Evolutionary conservation across 2,888 invertebrate species (phyloP).

Genomic region (Erebia palarica): DNA sequence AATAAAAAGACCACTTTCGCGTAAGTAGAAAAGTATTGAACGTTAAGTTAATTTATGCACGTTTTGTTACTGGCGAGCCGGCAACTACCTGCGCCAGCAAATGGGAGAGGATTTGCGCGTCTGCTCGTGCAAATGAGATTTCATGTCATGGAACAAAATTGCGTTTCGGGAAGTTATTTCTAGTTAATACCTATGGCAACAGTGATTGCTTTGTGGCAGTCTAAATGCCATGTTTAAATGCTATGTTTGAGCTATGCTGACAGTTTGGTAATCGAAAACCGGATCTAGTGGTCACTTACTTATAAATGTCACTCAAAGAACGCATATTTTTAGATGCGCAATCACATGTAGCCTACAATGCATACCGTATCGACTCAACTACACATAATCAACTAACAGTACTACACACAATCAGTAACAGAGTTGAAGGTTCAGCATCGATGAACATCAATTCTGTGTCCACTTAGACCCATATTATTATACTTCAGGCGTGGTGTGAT

Average conservation of each 20-base stretch:
- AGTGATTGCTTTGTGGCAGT: neutral
- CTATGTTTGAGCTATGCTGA: neutral
- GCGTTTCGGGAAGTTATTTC: conserved; percentile 24
- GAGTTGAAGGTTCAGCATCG: too few species aligned
- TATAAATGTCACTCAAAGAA: neutral
- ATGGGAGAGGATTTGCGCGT: conserved; percentile 67
- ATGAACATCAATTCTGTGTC: too few species aligned
- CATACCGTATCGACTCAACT: too few species aligned
- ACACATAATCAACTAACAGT: too few species aligned
- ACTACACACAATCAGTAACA: too few species aligned
- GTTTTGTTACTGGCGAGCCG: conserved; percentile 68
- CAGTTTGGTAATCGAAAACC: neutral
- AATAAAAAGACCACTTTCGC: conserved; percentile 76
- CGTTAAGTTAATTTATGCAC: conserved; percentile 80
- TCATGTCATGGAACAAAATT: conserved; percentile 46
- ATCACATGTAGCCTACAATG: too few species aligned
- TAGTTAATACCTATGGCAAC: neutral
- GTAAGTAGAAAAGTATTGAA: conserved; percentile 79
- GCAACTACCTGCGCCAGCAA: conserved; percentile 51
- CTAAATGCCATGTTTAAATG: neutral
- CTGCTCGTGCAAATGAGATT: conserved; percentile 60
- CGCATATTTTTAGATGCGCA: too few species aligned
- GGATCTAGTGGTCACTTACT: neutral
- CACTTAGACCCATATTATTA: too few species aligned
- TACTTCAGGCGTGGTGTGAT: too few species aligned